Evolutionary conservation across 2,113 vertebrate species (phyloP), one percentile per base, ranked within the genome.

Genomic region (Nesogale talazaci): DNA sequence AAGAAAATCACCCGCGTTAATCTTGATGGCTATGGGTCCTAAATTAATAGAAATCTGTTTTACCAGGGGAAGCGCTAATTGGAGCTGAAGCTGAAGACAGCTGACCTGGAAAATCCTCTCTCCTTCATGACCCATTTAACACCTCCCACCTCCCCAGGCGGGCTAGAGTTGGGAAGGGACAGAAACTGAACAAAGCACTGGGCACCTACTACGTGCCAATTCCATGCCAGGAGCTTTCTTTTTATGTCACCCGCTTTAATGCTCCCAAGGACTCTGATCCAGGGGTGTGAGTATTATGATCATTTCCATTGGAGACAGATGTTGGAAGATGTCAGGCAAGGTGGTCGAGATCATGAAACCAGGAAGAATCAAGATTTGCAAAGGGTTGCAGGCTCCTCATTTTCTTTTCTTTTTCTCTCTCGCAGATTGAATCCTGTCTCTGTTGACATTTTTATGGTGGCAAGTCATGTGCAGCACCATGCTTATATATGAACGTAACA

Each of bases 91-190:
- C 67, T 20, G 79, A 90, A 89, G 7, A 88, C 82, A 46, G 78
- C 90, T 70, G 94, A 86, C 88, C 95, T 34, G 78, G 94, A 92
- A 94, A 95, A 72, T 11, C 23, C 5, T 36, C 92, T 56, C 40
- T 69, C 67, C 82, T 76, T 92, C 3, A 27, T 9, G 42, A 93
- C 96, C 94, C 31, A 7, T 0, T 89, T 90, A 90, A n/a, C 94
- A 75, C 38, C 94, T 81, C 46, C 10, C 70, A 88, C 94, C 92
- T 85, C 87, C 38, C 86, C 34, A 22, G 89, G 56, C 79, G 81
- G 63, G 69, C 61, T 63, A 11, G 76, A 27, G 40, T 19, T 11
- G 36, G 12, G 56, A 42, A 63, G 40, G 79, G 52, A 72, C 67
- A 78, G 42, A 42, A n/a, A 59, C 2, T 34, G 82, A 7, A 86